phyloP scores from a whole-genome alignment of 2,888 invertebrate species.

The Agelastica alni region DNA sequence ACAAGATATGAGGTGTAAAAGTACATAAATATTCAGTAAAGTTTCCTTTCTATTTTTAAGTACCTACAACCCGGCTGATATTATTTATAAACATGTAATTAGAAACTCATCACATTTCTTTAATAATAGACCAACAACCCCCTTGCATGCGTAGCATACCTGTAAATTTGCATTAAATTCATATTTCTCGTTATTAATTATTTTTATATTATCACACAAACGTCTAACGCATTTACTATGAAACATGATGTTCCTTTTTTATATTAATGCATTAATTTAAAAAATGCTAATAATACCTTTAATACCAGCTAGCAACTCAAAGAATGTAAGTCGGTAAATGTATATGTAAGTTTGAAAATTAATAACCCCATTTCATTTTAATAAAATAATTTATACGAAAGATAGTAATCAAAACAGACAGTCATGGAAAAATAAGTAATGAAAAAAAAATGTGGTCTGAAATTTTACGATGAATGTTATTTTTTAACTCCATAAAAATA shows the following conservation, averaged over 20 bases:
- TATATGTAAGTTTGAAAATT: too few species aligned
- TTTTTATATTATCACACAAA: conserved; percentile 28
- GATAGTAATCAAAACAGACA: too few species aligned
- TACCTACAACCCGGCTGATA: conserved; percentile 23
- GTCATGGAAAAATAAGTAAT: too few species aligned
- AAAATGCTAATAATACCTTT: conserved; percentile 13
- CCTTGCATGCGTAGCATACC: conserved; percentile 25
- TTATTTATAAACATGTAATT: conserved; percentile 37
- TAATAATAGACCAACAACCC: conserved; percentile 31
- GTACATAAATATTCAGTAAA: conserved; percentile 22
- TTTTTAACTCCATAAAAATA: too few species aligned
- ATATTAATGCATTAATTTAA: conserved; percentile 11
- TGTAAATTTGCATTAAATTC: conserved; percentile 32
- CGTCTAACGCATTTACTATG: conserved; percentile 4
- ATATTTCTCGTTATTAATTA: conserved; percentile 27
- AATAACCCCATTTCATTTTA: too few species aligned
- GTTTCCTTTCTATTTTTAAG: conserved; percentile 11
- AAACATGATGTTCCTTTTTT: conserved; percentile 10
- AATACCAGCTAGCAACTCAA: too few species aligned
- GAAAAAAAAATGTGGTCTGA: too few species aligned
- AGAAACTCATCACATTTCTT: conserved; percentile 33
- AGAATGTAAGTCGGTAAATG: too few species aligned
- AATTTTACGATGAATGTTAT: too few species aligned
- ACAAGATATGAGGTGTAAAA: conserved; percentile 22
- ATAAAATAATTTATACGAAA: too few species aligned